phyloP scores from a whole-genome alignment of 1,140 invertebrate species.

The Drosophila takahashii region DNA sequence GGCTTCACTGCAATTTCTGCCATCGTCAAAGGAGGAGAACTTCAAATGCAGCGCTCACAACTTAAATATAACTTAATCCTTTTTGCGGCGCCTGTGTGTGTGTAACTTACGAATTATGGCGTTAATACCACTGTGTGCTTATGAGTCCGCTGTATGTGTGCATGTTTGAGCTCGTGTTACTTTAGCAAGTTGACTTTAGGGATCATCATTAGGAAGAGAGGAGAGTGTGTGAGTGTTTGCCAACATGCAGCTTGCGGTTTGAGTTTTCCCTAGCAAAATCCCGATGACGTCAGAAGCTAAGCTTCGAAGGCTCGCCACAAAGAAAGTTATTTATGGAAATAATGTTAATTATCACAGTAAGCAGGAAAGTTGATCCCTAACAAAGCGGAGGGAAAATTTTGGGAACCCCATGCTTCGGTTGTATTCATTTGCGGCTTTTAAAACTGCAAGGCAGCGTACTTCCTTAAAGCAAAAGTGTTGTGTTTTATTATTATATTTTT shows the following conservation, averaged over 20 bases:
- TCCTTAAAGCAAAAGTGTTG: not conserved
- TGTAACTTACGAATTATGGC: constrained; percentile 78
- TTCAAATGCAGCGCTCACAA: constrained; percentile 68
- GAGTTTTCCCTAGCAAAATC: constrained; percentile 35
- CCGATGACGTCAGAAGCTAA: constrained; percentile 37
- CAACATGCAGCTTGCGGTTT: constrained; percentile 34
- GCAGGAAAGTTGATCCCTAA: not conserved
- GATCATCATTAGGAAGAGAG: constrained; percentile 70
- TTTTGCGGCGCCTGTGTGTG: constrained; percentile 38
- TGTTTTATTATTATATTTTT: not conserved
- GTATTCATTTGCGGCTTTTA: not conserved
- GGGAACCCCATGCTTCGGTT: not conserved
- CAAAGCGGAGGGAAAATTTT: not conserved
- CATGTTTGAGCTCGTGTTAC: constrained; percentile 54
- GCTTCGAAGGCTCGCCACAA: constrained; percentile 7
- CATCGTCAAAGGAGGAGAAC: constrained; percentile 50
- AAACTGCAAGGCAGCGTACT: not conserved
- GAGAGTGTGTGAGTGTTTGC: constrained; percentile 4
- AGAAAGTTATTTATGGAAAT: constrained; percentile 45
- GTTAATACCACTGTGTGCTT: constrained; percentile 78
- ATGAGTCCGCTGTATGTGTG: constrained; percentile 32
- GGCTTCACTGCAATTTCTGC: not conserved
- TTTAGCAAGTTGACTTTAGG: constrained; percentile 79
- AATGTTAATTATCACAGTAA: constrained; percentile 33
- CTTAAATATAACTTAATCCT: constrained; percentile 81